Base-by-base conservation (phyloP, 2,113 vertebrate species). In the Zosterops japonicus region DNA sequence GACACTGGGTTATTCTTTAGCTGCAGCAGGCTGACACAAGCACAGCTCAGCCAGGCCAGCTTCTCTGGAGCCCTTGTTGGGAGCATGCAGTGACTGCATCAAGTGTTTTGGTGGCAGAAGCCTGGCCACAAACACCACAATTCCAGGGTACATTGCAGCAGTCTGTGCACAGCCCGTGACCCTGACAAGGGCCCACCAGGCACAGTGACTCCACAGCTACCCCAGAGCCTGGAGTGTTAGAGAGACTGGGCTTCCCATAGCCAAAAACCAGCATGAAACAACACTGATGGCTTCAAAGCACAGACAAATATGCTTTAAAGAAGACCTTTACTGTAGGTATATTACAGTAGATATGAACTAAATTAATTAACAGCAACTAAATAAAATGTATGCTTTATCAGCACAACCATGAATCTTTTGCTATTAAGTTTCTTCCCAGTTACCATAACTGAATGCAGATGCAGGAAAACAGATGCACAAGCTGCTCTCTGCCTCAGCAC, bases 101-200 rank as follows among this genome's bases (percentile, higher is more conserved):
- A 25, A 72, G 41, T 4, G 49, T 13, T 83, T 21, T 33, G 64
- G 57, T 3, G 44, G 53, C 53, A 71, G 68, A 57, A 83, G 42
- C 52, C 46, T 70, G 61, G 42, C 42, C 41, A 65, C 6, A 11
- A 46, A 28, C 5, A 21, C 22, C 36, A 16, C 1, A 1, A 15
- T 65, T 52, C 50, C 71, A 67, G 2, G 0, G 61, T 61, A 65
- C 36, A 11, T 0, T 0, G 0, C 29, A 22, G 50, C 31, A 68
- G 47, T 25, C 28, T 35, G 22, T 22, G 35, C 7, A 3, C 22
- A 60, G 52, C 56, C 56, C 0, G 0, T 23, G 46, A 63, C 27
- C 10, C 19, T 42, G 56, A 33, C 3, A 7, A 46, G 36, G 56
- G 36, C 46, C 22, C 46, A 56, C 23, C 2, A 2, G 60, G 29